Percentiles rank a stretch among this genome's conserved stretches.
phyloP scores from a whole-genome alignment of 2,797 vertebrate genomes.

The Myotis daubentonii region DNA sequence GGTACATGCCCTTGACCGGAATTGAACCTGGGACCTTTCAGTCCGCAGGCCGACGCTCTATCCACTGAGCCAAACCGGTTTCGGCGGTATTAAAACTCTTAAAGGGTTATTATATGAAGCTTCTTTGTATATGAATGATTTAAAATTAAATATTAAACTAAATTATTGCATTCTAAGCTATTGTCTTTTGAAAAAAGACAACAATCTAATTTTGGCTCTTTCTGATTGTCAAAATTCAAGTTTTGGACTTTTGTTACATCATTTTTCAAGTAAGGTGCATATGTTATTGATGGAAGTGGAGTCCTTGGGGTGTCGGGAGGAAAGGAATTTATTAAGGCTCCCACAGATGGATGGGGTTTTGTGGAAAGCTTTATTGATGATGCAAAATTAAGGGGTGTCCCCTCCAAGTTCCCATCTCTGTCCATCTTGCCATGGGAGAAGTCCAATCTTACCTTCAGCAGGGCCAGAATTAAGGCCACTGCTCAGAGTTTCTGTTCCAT shows the following conservation, averaged over 20 bases:
- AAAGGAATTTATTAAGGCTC: neutral
- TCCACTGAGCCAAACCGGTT: too few species aligned
- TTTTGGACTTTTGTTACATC: neutral
- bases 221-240: neutral
- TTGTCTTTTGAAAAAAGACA: neutral
- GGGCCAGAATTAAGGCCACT: neutral
- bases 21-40: too few species aligned
- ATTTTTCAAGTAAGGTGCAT: neutral
- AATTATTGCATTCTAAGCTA: neutral
- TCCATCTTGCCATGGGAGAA: neutral
- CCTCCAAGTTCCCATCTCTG: neutral
- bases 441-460: neutral
- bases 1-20: too few species aligned
- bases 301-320: neutral
- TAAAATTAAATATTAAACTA: conserved; percentile 56
- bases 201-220: neutral
- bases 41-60: too few species aligned
- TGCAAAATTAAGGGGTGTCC: neutral
- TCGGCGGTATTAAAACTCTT: neutral
- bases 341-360: neutral
- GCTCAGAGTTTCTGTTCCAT: neutral
- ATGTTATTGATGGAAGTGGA: neutral
- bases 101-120: neutral
- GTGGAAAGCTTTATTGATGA: neutral
- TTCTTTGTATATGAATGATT: conserved; percentile 15